A percentile compares a stretch with the other conserved stretches of the same genome.
These are phyloP conservation scores for Limnephilus lunatus DNA, from an alignment of 2,888 invertebrate species.

Conservation along the genomic window DNA sequence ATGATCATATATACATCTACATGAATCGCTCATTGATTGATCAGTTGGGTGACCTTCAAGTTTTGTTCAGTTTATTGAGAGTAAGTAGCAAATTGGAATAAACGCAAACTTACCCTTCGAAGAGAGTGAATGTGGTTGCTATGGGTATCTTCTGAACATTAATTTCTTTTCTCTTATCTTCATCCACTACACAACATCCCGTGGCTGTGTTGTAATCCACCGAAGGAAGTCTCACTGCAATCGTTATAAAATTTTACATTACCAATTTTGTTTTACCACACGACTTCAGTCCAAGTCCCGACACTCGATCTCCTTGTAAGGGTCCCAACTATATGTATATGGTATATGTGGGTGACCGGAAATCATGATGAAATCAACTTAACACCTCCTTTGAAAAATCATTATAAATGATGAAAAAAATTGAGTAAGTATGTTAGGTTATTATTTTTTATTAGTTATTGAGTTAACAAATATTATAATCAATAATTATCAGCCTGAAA, in stretches of 20 bases:
- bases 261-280: no score
- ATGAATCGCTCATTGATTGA: neutral
- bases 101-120: conserved; percentile 77
- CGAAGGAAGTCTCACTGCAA: conserved; percentile 76
- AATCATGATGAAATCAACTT: no score
- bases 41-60: neutral
- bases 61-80: neutral
- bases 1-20: no score
- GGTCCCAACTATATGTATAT: no score
- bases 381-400: no score
- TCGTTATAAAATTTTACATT: neutral
- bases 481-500: no score
- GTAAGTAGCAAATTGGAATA: neutral
- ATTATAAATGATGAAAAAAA: no score
- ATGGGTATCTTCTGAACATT: conserved; percentile 81
- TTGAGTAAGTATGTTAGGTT: no score
- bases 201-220: conserved; percentile 84
- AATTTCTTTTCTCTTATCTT: conserved; percentile 69
- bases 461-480: no score
- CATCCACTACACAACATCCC: conserved; percentile 81
- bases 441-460: no score
- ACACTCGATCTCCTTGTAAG: neutral
- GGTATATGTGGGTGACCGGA: no score
- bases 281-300: neutral
- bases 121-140: conserved; percentile 86